phyloP scores from a whole-genome alignment of 2,113 vertebrate species.

The Oreochromis aureus region DNA sequence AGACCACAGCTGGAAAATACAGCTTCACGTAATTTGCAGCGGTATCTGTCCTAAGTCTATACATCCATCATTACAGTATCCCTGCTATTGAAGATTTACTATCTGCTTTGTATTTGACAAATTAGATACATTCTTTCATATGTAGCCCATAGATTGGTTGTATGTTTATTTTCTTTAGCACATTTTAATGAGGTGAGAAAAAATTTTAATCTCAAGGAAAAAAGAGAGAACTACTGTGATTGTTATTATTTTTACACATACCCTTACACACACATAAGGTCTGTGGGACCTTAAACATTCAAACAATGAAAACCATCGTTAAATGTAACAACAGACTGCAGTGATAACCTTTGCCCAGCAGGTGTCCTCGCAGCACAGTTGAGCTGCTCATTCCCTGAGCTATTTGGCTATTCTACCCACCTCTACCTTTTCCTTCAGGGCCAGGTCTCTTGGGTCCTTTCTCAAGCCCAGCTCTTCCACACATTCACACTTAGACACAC shows the following conservation, averaged over 20 bases:
- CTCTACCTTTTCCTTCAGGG: neutral
- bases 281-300: neutral
- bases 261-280: neutral
- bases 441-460: neutral
- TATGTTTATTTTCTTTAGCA: no score
- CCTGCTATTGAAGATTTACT: neutral
- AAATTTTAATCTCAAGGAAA: neutral
- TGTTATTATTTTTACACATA: neutral
- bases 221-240: neutral
- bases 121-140: no score
- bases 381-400: neutral
- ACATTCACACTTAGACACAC: neutral
- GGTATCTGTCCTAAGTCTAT: neutral
- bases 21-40: neutral
- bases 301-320: neutral
- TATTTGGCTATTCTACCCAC: neutral
- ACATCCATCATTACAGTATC: neutral
- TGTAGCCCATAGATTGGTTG: no score
- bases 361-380: conserved; percentile 21
- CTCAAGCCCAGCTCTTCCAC: neutral
- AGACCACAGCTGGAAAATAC: neutral
- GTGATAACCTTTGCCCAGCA: conserved; percentile 12
- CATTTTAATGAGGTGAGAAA: neutral
- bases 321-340: neutral
- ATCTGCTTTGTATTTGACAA: no score